Base-by-base conservation (phyloP, 2,888 invertebrate genomes). In the Lasioglossum zephyrum region DNA sequence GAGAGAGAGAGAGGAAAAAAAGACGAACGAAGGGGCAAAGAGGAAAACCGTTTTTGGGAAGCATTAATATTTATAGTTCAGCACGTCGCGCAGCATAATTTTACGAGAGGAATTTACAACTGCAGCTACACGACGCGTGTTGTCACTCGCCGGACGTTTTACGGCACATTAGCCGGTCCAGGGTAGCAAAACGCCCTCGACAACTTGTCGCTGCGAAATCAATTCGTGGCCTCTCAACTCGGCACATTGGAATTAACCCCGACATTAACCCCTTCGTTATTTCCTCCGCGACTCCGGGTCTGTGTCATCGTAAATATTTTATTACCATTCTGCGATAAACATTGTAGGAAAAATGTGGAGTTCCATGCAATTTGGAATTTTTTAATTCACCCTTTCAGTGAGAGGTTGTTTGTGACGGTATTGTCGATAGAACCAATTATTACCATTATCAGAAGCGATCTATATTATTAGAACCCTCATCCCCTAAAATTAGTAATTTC, bases 61-160 rank as follows among this genome's bases (percentile, higher is more conserved):
- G 93, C 93, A 94, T 94, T 94, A 94, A 94, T 94, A 94, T 94
- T 94, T 94, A 94, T 94, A 93, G 94, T 94, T 94, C 93, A 93
- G 87, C 88, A 93, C 91, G 92, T 92, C 89, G 91, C 85, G 86
- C 88, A 81, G 92, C 89, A 92, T 92, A 92, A 92, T 94, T 94
- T 94, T 93, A 94, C 93, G 93, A 94, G 91, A 90, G 91, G n/a
- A 92, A 93, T 94, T 94, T 94, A 94, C 93, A 92, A 91, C 93
- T 92, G 49, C 22, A 41, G 44, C 73, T 75, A 39, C 47, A 53
- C 36, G 36, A 53, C 66, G 89, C 79, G 86, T 86, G 90, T 92
- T 93, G 93, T 93, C 93, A 92, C 92, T 77, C 92, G 86, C 77
- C 83, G 69, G 81, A 76, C 74, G 80, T 75, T 91, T 91, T 89